Conservation (phyloP, 35 echinoderm and acorn worm genomes). For the Heliocidaris tuberculata region DNA sequence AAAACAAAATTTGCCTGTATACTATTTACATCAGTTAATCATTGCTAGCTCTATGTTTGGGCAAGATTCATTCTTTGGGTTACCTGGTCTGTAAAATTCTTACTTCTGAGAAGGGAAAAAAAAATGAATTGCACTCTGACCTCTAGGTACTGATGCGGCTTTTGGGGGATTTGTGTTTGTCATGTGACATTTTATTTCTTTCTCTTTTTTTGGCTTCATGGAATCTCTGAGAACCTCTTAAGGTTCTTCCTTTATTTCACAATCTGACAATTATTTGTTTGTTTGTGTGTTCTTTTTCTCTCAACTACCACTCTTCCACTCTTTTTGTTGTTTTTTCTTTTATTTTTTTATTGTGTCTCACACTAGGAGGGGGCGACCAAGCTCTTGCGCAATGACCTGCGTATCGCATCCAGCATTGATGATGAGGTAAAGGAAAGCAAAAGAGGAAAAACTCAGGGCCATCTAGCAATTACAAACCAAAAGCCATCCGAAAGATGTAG, state of each 20-base stretch:
- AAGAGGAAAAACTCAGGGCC: neutral
- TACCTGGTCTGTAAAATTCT: no score
- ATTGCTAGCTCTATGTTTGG: no score
- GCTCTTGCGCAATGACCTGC: constrained; percentile 97
- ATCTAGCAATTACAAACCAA: neutral
- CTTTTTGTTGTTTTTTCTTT: constrained; percentile 38
- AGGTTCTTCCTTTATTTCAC: neutral
- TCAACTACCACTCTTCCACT: constrained; percentile 32
- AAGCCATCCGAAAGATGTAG: neutral
- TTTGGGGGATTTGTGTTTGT: neutral
- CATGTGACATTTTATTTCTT: neutral
- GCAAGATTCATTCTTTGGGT: no score
- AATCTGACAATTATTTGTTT: neutral
- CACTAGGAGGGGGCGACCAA: constrained; percentile 94
- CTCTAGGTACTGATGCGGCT: neutral
- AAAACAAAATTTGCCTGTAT: no score
- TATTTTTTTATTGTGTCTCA: constrained; percentile 54
- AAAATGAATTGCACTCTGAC: no score
- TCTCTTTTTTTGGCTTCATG: neutral
- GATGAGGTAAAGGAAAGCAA: constrained; percentile 65
- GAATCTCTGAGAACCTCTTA: neutral
- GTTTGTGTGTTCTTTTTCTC: constrained; percentile 16
- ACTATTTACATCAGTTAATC: no score
- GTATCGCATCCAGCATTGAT: constrained; percentile 75
- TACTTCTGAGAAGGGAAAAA: no score